These are phyloP conservation scores for Rhodophaea formosa DNA, from an alignment of 2,888 invertebrate species.

Conservation along the genomic window DNA sequence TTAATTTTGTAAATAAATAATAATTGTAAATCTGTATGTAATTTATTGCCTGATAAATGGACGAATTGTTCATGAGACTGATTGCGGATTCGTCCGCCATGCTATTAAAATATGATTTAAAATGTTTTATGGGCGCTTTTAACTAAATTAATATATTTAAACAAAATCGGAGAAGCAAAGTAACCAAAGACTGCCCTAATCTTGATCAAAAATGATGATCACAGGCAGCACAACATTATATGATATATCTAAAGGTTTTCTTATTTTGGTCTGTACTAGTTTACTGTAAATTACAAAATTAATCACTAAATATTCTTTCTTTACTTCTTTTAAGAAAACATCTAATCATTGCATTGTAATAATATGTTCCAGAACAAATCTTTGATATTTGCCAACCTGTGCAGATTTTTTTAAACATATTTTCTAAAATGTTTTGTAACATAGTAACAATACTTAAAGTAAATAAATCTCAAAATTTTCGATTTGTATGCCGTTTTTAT, in stretches of 20 bases:
- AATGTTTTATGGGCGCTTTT: slow-evolving; percentile 7
- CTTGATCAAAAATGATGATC: slow-evolving; percentile 5
- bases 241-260: background rate
- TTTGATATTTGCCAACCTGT: no score
- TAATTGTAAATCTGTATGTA: slow-evolving; percentile 39
- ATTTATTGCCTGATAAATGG: slow-evolving; percentile 47
- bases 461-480: no score
- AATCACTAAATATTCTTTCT: no score
- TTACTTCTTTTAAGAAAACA: no score
- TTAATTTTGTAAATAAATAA: slow-evolving; percentile 39
- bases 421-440: no score
- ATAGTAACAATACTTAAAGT: no score
- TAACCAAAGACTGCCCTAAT: slow-evolving; percentile 47
- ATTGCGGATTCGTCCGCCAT: slow-evolving; percentile 27
- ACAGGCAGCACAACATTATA: background rate
- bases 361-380: no score
- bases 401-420: no score
- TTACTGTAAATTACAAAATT: background rate
- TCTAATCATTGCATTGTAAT: no score
- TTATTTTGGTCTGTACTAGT: background rate
- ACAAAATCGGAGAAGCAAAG: slow-evolving; percentile 23
- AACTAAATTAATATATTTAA: slow-evolving; percentile 14
- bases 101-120: slow-evolving; percentile 9
- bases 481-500: no score
- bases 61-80: slow-evolving; percentile 59